These are phyloP conservation scores for Lutraria lutraria DNA, from an alignment of 2,888 invertebrate species.

Conservation along the genomic window DNA sequence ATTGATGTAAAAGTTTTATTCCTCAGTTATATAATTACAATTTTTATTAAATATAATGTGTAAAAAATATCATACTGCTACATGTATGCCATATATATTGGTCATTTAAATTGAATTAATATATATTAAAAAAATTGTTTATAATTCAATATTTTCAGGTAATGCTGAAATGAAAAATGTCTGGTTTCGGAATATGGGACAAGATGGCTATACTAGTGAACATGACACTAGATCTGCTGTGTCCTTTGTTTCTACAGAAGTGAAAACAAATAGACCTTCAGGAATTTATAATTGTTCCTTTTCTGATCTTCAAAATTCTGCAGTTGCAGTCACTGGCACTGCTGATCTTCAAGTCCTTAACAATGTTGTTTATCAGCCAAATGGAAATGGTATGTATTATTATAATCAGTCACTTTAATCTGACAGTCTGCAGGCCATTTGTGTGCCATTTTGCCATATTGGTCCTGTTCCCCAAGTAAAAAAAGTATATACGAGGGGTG, in stretches of 20 bases:
- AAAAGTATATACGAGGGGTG: no score
- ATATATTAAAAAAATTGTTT: no score
- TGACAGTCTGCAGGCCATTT: no score
- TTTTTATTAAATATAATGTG: no score
- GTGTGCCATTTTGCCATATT: no score
- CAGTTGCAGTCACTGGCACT: constrained; percentile 78
- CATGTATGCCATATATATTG: no score
- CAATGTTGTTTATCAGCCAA: constrained; percentile 81
- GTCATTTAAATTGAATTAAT: no score
- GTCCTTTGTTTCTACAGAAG: constrained; percentile 64
- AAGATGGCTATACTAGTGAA: constrained; percentile 76
- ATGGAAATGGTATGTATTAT: constrained; percentile 75
- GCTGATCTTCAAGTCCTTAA: constrained; percentile 71
- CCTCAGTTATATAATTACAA: no score
- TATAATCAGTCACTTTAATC: background rate
- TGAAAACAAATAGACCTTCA: constrained; percentile 69
- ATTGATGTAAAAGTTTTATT: no score
- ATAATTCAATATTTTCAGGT: constrained; percentile 66
- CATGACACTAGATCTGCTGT: constrained; percentile 80
- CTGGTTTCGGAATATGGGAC: constrained; percentile 79
- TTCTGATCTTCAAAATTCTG: constrained; percentile 76
- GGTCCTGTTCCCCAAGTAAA: no score
- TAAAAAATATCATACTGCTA: no score
- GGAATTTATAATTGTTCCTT: constrained; percentile 76
- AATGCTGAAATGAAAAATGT: constrained; percentile 77